A percentile compares a stretch with the other conserved stretches of the same genome.
These are phyloP conservation scores for Brachionus angularis DNA, from an alignment of 1,140 invertebrate genomes.

Conservation along the genomic window DNA sequence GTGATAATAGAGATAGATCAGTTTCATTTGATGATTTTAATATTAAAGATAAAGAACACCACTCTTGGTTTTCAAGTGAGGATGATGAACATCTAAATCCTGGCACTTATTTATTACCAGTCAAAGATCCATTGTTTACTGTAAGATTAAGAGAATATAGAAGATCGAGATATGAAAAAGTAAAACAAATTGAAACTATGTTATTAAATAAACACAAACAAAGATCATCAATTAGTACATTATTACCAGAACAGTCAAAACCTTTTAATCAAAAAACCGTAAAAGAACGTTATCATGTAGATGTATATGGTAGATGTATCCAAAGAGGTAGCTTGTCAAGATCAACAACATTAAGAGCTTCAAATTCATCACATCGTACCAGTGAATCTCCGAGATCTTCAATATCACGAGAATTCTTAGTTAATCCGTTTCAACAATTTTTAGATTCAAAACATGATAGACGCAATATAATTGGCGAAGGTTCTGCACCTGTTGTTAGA, in stretches of 20 bases:
- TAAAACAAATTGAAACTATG: not conserved
- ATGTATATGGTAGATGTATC: slow-evolving; percentile 46
- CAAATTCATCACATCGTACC: not conserved
- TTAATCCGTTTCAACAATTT: not conserved
- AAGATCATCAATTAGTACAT: not conserved
- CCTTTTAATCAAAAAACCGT: slow-evolving; percentile 32
- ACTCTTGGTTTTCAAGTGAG: not conserved
- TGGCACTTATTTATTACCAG: slow-evolving; percentile 46
- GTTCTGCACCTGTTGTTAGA: slow-evolving; percentile 58
- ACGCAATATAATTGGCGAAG: slow-evolving; percentile 46
- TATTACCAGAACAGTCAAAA: not conserved
- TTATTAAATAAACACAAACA: not conserved
- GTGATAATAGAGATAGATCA: not conserved
- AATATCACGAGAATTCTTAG: not conserved
- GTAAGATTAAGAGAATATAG: slow-evolving; percentile 46
- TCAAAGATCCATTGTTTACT: slow-evolving; percentile 44
- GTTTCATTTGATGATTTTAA: not conserved
- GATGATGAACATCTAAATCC: slow-evolving; percentile 38
- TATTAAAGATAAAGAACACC: not conserved
- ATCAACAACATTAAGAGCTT: slow-evolving; percentile 1
- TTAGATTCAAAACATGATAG: not conserved
- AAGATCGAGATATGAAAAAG: slow-evolving; percentile 23
- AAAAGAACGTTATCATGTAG: slow-evolving; percentile 46
- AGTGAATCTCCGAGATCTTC: not conserved
- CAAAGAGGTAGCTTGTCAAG: slow-evolving; percentile 20